phyloP scores from a whole-genome alignment of 2,797 vertebrate genomes.

The Leuciscus waleckii region DNA sequence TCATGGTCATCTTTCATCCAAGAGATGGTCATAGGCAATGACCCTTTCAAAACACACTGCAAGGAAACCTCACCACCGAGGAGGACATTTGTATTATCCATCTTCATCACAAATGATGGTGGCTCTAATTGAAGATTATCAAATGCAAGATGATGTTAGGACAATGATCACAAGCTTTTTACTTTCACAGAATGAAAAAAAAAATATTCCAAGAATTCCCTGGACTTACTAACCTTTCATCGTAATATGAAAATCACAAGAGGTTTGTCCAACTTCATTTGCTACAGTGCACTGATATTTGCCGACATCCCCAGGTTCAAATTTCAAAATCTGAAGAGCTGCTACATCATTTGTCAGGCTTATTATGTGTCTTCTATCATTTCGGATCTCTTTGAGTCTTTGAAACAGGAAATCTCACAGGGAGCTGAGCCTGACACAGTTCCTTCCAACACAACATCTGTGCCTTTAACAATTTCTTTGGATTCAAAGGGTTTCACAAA shows the following conservation, averaged over 20 bases:
- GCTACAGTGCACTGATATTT: constrained; percentile 90
- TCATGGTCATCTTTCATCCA: constrained; percentile 97
- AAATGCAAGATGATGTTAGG: constrained; percentile 33
- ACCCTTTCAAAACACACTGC: constrained; percentile 89
- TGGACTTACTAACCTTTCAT: constrained; percentile 90
- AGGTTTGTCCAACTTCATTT: constrained; percentile 90
- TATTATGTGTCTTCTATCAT: constrained; percentile 92
- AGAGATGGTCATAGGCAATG: constrained; percentile 88
- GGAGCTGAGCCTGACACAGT: constrained; percentile 90
- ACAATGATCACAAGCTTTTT: constrained; percentile 30
- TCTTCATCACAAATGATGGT: constrained; percentile 90
- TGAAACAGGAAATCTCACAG: constrained; percentile 91
- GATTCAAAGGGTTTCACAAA: constrained; percentile 91
- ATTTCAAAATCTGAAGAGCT: constrained; percentile 87
- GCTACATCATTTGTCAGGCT: constrained; percentile 84
- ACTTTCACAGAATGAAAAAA: neutral
- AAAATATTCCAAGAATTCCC: neutral
- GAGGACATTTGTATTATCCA: constrained; percentile 88
- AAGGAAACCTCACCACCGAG: constrained; percentile 87
- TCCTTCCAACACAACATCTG: constrained; percentile 88
- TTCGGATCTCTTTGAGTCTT: constrained; percentile 89
- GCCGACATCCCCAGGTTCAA: constrained; percentile 87
- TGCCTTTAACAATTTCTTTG: constrained; percentile 92
- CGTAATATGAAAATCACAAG: constrained; percentile 86
- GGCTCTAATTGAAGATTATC: constrained; percentile 81